Percentiles rank a stretch among this genome's conserved stretches.
phyloP scores from a whole-genome alignment of 1,140 invertebrate species.

The Hylyphantes graminicola region DNA sequence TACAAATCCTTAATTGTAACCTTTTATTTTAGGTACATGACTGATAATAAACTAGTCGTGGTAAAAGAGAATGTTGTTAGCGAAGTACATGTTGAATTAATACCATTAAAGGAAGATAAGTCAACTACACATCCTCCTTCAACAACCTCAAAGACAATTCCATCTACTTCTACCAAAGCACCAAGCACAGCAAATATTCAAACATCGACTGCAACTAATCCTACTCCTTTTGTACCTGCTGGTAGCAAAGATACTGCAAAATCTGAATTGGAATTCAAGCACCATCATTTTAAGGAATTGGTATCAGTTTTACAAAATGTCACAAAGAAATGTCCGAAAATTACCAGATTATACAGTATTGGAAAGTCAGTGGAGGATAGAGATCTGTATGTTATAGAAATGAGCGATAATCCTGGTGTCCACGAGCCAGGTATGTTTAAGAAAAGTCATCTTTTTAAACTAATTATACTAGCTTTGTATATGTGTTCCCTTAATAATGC shows the following conservation, averaged over 20 bases:
- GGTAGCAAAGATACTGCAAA: neutral
- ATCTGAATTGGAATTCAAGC: constrained; percentile 63
- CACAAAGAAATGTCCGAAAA: constrained; percentile 77
- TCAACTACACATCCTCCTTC: neutral
- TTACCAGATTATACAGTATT: constrained; percentile 86
- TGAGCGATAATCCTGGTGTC: constrained; percentile 84
- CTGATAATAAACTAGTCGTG: constrained; percentile 32
- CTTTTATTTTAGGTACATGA: constrained; percentile 38
- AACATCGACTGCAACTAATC: neutral
- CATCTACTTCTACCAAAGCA: neutral
- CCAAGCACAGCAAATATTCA: neutral
- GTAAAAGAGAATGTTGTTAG: constrained; percentile 51
- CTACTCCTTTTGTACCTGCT: neutral
- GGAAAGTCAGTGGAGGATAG: constrained; percentile 85
- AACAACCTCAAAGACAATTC: neutral
- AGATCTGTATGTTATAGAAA: constrained; percentile 89
- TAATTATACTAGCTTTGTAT: too few relatives aligned
- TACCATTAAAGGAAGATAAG: too few relatives aligned
- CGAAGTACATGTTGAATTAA: constrained; percentile 70
- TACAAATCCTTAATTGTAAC: neutral
- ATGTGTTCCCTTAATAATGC: too few relatives aligned
- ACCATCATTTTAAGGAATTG: constrained; percentile 82
- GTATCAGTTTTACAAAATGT: constrained; percentile 76
- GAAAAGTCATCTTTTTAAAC: too few relatives aligned
- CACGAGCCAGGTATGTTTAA: constrained; percentile 80